Evolutionary conservation across 2,797 vertebrate species (phyloP), one percentile per base, ranked within the genome.

Genomic region (Sebastiscus albofasciatus): DNA sequence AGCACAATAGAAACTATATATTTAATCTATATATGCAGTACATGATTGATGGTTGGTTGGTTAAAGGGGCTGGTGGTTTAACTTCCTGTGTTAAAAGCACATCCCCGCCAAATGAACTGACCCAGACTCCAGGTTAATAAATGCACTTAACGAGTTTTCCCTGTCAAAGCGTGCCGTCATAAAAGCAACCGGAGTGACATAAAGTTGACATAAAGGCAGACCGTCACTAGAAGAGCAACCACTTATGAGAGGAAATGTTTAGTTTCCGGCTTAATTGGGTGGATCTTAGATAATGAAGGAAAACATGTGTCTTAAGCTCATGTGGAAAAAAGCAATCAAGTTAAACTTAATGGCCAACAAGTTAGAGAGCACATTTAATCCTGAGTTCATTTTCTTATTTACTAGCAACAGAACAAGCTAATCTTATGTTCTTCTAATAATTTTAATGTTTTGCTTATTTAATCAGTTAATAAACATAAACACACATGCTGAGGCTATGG

Each of bases 61-160:
- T 79, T 62, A 33, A 58, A 27, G 36, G 65, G 70, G 31, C 2
- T 1, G 11, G 65, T 20, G 70, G 83, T 89, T 91, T 77, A 71
- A 79, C 93, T 95, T 93, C 95, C 93, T 91, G 92, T 91, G 85
- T 90, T 93, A 92, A 96, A 93, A 90, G 83, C 87, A 39, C 88
- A 84, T 89, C 77, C 56, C 77, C 80, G 88, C 82, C 88, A 92
- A 94, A 93, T 89, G 83, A 85, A 87, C 85, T 95, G 93, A 93
- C 87, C 85, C 83, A 92, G 89, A 85, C 89, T 81, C 60, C 62
- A 84, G 88, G 90, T 94, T 94, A 92, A 94, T 92, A 93, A 87
- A 88, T 75, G 67, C 42, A 54, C 81, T 94, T 95, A 90, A 94
- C 92, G 86, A 89, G 90, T 83, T 93, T 92, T 95, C 93, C 93